Evolutionary conservation across 2,888 invertebrate species (phyloP), one percentile per base, ranked within the genome.

Genomic region (Euproctis similis): DNA sequence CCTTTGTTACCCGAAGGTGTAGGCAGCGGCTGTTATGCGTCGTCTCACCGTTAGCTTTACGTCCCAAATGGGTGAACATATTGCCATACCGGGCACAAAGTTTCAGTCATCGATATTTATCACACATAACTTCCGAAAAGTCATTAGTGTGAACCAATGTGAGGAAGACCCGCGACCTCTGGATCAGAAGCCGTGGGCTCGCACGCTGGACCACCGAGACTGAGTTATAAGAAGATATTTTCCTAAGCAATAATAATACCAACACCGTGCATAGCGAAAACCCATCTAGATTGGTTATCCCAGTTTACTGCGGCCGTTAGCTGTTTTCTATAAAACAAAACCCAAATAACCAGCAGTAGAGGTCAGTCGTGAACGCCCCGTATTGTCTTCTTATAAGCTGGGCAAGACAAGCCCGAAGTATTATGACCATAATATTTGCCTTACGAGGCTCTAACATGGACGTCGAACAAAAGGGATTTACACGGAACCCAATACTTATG

Each of bases 291-390:
- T 51, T 60, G 60, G 63, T 70, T 66, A 54, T 66, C 66, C 54
- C 66, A 67, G n/a, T n/a, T n/a, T 66, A 64, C 67, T 64, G n/a
- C n/a, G 62, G 46, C 54, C 24, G 37, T 42, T 28, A 36, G 46
- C 48, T 23, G 47, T 67, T 66, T 68, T 69, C 65, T 70, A 71
- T 67, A 71, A 72, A 74, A 75, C 72, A 73, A 70, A 67, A 71
- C 46, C 55, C 47, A 68, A 75, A 70, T 68, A 69, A 65, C 58
- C 57, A 59, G 66, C 61, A 59, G 31, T 27, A 28, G 31, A 63
- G 78, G 76, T 78, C 77, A 70, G 51, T 48, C 68, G 66, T 70
- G 68, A 62, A 50, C 56, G 67, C 59, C 68, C 67, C 39, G 52
- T 57, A 73, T 76, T 75, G 74, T 75, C 61, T 70, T 58, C 56